Evolutionary conservation across 2,888 invertebrate species (phyloP), one percentile per base, ranked within the genome.

Genomic region (Lissonota sp.): DNA sequence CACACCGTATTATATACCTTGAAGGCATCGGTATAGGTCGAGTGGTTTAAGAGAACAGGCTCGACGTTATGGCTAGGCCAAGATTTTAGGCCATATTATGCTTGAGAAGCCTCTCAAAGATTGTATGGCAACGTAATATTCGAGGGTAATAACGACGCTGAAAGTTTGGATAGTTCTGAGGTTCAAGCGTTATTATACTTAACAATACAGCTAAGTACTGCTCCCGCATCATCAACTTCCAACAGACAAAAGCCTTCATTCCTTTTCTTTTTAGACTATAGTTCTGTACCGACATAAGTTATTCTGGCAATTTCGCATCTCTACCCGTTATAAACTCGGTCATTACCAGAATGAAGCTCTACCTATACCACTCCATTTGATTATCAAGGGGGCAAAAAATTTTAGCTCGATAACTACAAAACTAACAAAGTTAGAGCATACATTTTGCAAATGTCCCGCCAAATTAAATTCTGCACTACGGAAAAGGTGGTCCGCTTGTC

Each of bases 21-120:
- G 26, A 26, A 49, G 70, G 73, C 64, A 42, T 69, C 42, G 49
- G 40, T 57, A 26, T n/a, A 49, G 69, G 37, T 63, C 62, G 40
- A 69, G 46, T 40, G 40, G 40, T 66, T 14, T 10, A 8, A 63
- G 63, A 64, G 62, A 6, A 14, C 8, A 39, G 55, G 44, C 14
- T 55, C 8, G 37, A 55, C 0, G 55, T 57, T 42, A 46, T 49
- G 55, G 64, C 53, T 74, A 49, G 74, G 66, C 70, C 64, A 60
- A 74, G 77, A 80, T 77, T 80, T 74, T 69, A 44, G 77, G 51
- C 39, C 55, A 26, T 26, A 26, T 26, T 26, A 26, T 26, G 26
- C 49, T n/a, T 49, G 12, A 37, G 51, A 7, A 6, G 51, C 37
- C 44, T 44, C 42, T 44, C 10, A 39, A 53, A 16, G 64, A 63